Evolutionary conservation across 1,140 invertebrate species (phyloP).

Genomic region (Chironomus tepperi): DNA sequence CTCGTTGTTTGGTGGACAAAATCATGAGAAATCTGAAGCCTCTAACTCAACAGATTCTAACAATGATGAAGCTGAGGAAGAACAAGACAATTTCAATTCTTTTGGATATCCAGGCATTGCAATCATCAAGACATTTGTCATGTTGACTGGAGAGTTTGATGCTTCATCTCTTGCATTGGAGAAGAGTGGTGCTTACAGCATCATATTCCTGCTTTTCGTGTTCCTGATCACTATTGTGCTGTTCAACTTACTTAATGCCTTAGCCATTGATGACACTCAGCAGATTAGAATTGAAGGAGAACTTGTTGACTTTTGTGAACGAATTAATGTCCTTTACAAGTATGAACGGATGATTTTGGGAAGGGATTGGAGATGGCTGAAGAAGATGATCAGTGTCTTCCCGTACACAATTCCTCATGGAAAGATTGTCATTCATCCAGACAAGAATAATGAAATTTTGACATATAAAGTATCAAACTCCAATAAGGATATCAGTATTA

Average conservation of each 20-base stretch:
- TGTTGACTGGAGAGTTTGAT: conserved; percentile 77
- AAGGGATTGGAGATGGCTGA: background rate
- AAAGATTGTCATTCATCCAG: background rate
- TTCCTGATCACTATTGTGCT: conserved; percentile 71
- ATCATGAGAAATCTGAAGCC: conserved; percentile 24
- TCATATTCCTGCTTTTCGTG: conserved; percentile 68
- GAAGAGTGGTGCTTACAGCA: conserved; percentile 49
- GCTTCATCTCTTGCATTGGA: conserved; percentile 63
- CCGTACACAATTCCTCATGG: background rate
- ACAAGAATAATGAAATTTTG: background rate
- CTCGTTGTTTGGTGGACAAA: conserved; percentile 48
- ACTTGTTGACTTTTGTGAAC: background rate
- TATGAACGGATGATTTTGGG: background rate
- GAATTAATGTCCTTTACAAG: background rate
- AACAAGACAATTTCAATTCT: conserved; percentile 45
- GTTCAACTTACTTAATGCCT: conserved; percentile 69
- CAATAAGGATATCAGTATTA: background rate
- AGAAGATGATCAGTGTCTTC: background rate
- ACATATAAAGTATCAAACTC: background rate
- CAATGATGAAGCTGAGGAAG: conserved; percentile 35
- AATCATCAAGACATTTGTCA: conserved; percentile 70
- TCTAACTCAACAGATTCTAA: background rate
- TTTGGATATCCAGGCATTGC: conserved; percentile 56
- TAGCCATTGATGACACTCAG: conserved; percentile 60
- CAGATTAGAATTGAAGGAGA: background rate